phyloP scores from a whole-genome alignment of 2,888 invertebrate genomes.

The Dynastes maya region DNA sequence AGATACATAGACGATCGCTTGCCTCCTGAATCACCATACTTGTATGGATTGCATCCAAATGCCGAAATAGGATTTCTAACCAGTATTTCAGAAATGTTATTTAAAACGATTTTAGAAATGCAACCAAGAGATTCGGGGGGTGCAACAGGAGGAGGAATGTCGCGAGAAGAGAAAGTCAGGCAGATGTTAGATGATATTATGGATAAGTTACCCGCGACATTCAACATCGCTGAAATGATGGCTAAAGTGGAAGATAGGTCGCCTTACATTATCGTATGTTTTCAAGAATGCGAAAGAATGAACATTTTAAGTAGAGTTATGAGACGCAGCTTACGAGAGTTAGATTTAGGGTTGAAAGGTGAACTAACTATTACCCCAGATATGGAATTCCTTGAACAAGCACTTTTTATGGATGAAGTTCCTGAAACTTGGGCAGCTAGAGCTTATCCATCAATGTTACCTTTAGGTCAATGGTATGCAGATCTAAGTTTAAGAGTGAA shows the following conservation, averaged over 20 bases:
- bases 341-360: conserved; percentile 92
- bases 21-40: conserved; percentile 89
- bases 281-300: conserved; percentile 97
- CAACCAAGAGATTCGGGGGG: conserved; percentile 89
- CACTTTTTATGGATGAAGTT: conserved; percentile 92
- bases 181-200: conserved; percentile 86
- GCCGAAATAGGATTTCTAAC: conserved; percentile 96
- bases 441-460: conserved; percentile 91
- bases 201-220: conserved; percentile 91
- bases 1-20: conserved; percentile 88
- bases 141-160: conserved; percentile 79
- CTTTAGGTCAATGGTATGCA: conserved; percentile 88
- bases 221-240: conserved; percentile 89
- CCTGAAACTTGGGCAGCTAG: conserved; percentile 88
- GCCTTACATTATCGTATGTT: conserved; percentile 92
- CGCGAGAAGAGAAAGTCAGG: conserved; percentile 87
- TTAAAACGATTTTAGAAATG: conserved; percentile 89
- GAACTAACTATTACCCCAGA: conserved; percentile 93
- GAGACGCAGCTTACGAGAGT: conserved; percentile 85
- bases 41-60: conserved; percentile 95
- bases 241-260: conserved; percentile 90
- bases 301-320: conserved; percentile 89
- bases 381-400: conserved; percentile 91
- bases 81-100: conserved; percentile 87
- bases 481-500: conserved; percentile 86